Evolutionary conservation across 2,888 invertebrate genomes (phyloP).

Genomic region (Cryptus armator): DNA sequence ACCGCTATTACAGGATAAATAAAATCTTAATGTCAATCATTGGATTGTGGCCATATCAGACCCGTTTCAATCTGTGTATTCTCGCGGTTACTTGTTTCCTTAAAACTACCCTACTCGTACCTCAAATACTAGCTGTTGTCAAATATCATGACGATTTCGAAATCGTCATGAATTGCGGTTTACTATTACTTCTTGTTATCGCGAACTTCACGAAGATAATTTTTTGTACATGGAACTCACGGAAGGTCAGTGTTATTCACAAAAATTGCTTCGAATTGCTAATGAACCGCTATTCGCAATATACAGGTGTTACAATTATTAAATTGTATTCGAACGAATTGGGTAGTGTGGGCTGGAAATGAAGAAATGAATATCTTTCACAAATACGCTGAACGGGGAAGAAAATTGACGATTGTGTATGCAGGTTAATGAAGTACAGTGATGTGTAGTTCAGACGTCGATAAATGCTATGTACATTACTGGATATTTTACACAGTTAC

Average conservation of each 20-base stretch:
- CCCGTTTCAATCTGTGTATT: not conserved
- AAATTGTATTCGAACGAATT: conserved; percentile 33
- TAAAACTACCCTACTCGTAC: conserved; percentile 21
- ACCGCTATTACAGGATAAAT: conserved; percentile 58
- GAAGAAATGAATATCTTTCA: conserved; percentile 39
- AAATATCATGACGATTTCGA: conserved; percentile 27
- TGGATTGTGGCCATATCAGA: conserved; percentile 62
- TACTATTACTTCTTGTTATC: conserved; percentile 25
- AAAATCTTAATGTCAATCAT: conserved; percentile 46
- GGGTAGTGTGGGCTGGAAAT: conserved; percentile 46
- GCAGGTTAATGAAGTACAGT: conserved; percentile 31
- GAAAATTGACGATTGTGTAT: conserved; percentile 48
- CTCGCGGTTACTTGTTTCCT: conserved; percentile 16
- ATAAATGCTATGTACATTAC: not conserved
- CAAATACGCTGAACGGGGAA: conserved; percentile 48
- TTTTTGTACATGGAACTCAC: conserved; percentile 21
- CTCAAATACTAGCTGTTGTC: conserved; percentile 31
- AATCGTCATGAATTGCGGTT: conserved; percentile 28
- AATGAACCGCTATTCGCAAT: not conserved
- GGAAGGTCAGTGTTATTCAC: conserved; percentile 31
- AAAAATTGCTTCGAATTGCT: not conserved
- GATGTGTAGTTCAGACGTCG: not conserved
- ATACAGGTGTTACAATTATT: conserved; percentile 36
- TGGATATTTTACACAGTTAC: not conserved
- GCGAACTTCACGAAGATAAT: conserved; percentile 26